Evolutionary conservation across 2,888 invertebrate genomes (phyloP), one percentile per base, ranked within the genome.

Genomic region (Rhodophaea formosa): DNA sequence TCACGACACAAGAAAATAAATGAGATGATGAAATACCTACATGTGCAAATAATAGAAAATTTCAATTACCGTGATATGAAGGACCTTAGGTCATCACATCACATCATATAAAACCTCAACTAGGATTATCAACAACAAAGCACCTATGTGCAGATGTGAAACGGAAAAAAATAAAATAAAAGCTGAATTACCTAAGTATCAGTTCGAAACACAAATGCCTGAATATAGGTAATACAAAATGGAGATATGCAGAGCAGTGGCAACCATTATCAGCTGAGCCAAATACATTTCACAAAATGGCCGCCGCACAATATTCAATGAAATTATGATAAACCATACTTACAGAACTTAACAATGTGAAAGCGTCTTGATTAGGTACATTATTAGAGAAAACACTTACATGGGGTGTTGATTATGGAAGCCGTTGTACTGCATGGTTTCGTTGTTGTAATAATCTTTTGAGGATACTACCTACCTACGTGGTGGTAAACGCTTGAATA

Each of bases 361-460:
- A 35, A 35, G n/a, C n/a, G n/a, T n/a, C n/a, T n/a, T n/a, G n/a
- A n/a, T n/a, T n/a, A n/a, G n/a, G n/a, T n/a, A n/a, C n/a, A n/a
- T 23, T 23, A 23, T 23, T 3, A 23, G 2, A 23, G n/a, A 39
- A 10, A 60, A 47, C 61, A 62, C 91, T 86, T 82, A 92, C 91
- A 92, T 90, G 47, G 88, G 91, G 75, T 91, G 91, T 76, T 91
- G 92, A 73, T 89, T 90, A 67, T 87, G 90, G 71, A 90, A 91
- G 71, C 88, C 88, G 87, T 90, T 91, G 80, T 89, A 91, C 86
- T 92, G 91, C 92, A 92, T 92, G 70, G 67, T 86, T 77, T 64
- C 69, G 73, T 65, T 68, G 71, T 68, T 35, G 58, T 59, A 59
- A 63, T 66, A 66, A 64, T 73, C 72, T 72, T 72, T 74, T 67